A percentile compares a stretch with the other conserved stretches of the same genome.
Evolutionary conservation across 2,797 vertebrate species (phyloP).

Genomic region (Parambassis ranga): DNA sequence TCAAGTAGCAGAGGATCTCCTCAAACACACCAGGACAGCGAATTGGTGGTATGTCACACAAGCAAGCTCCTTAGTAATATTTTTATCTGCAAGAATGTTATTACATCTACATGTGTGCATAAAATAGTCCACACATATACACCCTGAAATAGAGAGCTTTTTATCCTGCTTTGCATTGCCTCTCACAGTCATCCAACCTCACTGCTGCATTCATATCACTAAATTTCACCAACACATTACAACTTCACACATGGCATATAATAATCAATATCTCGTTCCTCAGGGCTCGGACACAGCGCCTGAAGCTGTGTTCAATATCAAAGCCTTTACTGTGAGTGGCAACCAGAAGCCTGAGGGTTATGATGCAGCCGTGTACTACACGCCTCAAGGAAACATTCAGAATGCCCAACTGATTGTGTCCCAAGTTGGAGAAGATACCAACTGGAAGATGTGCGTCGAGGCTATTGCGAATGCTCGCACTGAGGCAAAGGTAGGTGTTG

Average conservation of each 20-base stretch:
- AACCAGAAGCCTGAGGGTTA: constrained; percentile 71
- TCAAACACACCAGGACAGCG: background rate
- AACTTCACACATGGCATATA: background rate
- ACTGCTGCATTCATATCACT: too few species aligned
- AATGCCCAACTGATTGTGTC: constrained; percentile 73
- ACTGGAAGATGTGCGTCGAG: constrained; percentile 81
- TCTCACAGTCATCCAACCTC: background rate
- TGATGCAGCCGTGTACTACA: constrained; percentile 67
- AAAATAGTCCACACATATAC: too few species aligned
- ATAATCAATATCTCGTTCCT: constrained; percentile 12
- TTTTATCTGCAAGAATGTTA: too few species aligned
- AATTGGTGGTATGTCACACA: constrained; percentile 32
- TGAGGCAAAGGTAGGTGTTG: constrained; percentile 35
- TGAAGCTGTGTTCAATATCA: constrained; percentile 60
- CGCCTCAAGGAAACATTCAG: constrained; percentile 23
- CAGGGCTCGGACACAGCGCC: constrained; percentile 50
- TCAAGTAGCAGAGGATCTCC: constrained; percentile 11
- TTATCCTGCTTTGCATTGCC: background rate
- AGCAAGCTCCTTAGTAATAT: too few species aligned
- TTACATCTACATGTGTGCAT: too few species aligned
- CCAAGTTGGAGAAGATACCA: constrained; percentile 70
- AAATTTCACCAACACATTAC: too few species aligned
- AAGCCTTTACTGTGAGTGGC: constrained; percentile 61
- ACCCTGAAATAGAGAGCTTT: too few species aligned
- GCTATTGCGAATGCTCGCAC: constrained; percentile 17